Percentiles rank a stretch among this genome's conserved stretches.
phyloP scores from a whole-genome alignment of 2,888 invertebrate genomes.

The Torymus aiolomorphi region DNA sequence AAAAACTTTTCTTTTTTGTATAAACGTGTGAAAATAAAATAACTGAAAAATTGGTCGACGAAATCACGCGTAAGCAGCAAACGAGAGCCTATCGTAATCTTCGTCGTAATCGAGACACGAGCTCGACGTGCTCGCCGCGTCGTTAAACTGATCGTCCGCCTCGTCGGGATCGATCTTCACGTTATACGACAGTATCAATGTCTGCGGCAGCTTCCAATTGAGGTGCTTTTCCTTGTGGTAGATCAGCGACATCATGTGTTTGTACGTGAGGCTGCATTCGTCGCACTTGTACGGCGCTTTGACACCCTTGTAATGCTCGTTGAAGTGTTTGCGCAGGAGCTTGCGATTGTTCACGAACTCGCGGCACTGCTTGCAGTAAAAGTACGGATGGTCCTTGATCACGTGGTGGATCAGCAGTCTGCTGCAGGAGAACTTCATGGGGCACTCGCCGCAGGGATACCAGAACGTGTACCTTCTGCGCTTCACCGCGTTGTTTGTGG shows the following conservation, averaged over 20 bases:
- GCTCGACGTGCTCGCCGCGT: constrained; percentile 4
- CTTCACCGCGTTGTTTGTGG: too few relatives aligned
- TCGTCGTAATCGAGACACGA: constrained; percentile 13
- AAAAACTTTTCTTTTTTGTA: background rate
- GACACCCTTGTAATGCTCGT: constrained; percentile 40
- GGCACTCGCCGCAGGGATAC: constrained; percentile 38
- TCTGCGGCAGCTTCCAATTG: constrained; percentile 18
- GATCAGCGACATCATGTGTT: background rate
- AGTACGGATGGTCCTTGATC: constrained; percentile 38
- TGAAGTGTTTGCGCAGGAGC: constrained; percentile 37
- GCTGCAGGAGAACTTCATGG: constrained; percentile 13
- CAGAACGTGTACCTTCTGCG: constrained; percentile 6
- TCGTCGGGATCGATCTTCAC: constrained; percentile 17
- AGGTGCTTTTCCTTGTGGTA: constrained; percentile 34
- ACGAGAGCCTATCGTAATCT: constrained; percentile 7
- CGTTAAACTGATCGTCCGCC: constrained; percentile 7
- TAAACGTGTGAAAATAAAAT: too few relatives aligned
- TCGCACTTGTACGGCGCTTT: constrained; percentile 48
- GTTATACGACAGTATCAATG: constrained; percentile 19
- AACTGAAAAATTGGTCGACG: too few relatives aligned
- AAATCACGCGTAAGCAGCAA: too few relatives aligned
- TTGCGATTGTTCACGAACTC: constrained; percentile 28
- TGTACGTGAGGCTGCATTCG: constrained; percentile 51
- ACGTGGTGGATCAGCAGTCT: constrained; percentile 23
- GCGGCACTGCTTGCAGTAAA: constrained; percentile 6